Evolutionary conservation across 2,888 invertebrate genomes (phyloP).

Genomic region (Molorchus minor): DNA sequence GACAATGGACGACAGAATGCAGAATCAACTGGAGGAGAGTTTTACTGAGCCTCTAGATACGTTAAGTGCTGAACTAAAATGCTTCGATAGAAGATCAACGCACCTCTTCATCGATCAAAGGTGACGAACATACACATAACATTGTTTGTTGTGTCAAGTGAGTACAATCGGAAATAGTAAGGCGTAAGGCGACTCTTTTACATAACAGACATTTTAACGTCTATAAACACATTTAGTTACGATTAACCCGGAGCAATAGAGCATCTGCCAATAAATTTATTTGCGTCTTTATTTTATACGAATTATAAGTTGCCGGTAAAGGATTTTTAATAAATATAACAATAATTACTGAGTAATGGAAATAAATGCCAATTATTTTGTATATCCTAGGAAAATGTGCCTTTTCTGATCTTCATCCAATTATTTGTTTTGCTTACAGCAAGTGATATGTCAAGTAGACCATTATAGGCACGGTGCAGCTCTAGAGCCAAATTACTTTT

Average conservation of each 20-base stretch:
- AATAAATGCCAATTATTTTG: no score
- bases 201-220: conserved; percentile 28
- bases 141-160: conserved; percentile 38
- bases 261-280: conserved; percentile 10
- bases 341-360: no score
- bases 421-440: no score
- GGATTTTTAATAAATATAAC: no score
- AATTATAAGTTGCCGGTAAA: no score
- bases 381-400: no score
- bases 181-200: conserved; percentile 23
- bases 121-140: conserved; percentile 64
- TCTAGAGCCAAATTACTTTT: no score
- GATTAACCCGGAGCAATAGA: conserved; percentile 11
- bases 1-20: conserved; percentile 62
- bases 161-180: conserved; percentile 36
- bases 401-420: no score
- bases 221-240: conserved; percentile 37
- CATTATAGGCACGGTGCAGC: no score
- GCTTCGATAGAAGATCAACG: conserved; percentile 70
- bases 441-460: no score
- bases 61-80: conserved; percentile 70
- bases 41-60: conserved; percentile 69
- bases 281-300: no score
- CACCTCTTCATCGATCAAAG: conserved; percentile 72
- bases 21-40: conserved; percentile 65